phyloP scores from a whole-genome alignment of 2,113 vertebrate species.

The Rhabdornis inornatus region DNA sequence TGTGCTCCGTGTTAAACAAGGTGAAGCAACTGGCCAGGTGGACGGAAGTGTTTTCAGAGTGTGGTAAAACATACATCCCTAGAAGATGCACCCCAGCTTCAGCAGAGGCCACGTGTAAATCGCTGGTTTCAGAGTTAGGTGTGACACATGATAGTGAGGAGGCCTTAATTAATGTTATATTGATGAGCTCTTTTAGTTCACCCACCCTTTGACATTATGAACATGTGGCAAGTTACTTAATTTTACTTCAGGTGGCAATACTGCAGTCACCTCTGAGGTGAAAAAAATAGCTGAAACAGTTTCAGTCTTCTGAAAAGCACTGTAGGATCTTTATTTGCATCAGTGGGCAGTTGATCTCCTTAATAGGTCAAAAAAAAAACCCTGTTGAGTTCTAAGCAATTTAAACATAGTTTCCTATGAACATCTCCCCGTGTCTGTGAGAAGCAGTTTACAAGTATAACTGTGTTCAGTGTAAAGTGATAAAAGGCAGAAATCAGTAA shows the following conservation, averaged over 20 bases:
- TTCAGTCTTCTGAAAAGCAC: background rate
- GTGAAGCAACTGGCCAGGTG: background rate
- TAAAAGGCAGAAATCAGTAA: background rate
- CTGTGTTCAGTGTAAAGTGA: background rate
- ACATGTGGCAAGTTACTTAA: background rate
- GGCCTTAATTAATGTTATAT: background rate
- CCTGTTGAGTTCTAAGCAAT: background rate
- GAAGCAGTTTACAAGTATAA: background rate
- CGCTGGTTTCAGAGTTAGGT: fast-evolving
- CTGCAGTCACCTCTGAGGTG: background rate
- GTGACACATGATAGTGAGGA: background rate
- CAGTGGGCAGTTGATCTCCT: background rate
- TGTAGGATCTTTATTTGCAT: background rate
- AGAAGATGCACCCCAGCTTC: background rate
- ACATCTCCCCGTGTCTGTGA: background rate
- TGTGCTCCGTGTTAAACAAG: too few relatives aligned
- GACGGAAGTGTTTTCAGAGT: fast-evolving
- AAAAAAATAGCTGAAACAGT: background rate
- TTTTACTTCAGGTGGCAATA: background rate
- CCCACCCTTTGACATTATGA: background rate
- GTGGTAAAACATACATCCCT: background rate
- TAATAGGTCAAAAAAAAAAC: background rate
- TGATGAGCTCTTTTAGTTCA: background rate
- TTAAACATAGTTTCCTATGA: background rate
- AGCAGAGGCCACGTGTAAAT: background rate